Percentiles rank a stretch among this genome's conserved stretches.
Conservation (phyloP, 2,113 vertebrate genomes). For the Athene cunicularia region DNA sequence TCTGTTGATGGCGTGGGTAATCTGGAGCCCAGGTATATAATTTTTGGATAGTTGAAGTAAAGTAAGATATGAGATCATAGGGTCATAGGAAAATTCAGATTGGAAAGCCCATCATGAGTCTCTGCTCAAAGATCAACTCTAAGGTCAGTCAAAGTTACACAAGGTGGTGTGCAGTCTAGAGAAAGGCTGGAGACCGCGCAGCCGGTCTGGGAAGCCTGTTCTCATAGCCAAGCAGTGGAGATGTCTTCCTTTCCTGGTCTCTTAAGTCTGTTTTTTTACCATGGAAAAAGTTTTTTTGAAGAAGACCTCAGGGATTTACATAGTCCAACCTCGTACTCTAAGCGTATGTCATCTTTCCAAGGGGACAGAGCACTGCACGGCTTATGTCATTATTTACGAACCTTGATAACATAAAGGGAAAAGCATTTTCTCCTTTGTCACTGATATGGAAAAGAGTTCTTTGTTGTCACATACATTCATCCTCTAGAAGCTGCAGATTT, state of each 20-base stretch:
- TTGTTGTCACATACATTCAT: neutral
- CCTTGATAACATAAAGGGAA: neutral
- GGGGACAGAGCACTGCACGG: neutral
- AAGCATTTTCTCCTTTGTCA: neutral
- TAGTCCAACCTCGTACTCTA: neutral
- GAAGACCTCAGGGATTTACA: neutral
- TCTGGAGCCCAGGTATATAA: accelerated
- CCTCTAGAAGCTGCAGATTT: neutral
- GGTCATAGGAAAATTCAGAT: neutral
- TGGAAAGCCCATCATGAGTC: neutral
- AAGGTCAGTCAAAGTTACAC: neutral
- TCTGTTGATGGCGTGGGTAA: accelerated
- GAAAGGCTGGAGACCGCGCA: neutral
- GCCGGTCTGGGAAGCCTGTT: neutral
- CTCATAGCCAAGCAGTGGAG: neutral
- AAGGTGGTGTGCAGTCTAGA: neutral
- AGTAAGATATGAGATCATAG: neutral
- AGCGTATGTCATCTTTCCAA: neutral
- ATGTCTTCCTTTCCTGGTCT: neutral
- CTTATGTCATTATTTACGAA: neutral
- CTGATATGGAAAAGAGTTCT: neutral
- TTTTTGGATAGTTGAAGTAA: neutral
- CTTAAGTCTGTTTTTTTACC: neutral
- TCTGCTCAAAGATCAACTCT: neutral
- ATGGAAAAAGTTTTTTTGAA: neutral